These are phyloP conservation scores for Polyommatus iphigenia DNA, from an alignment of 2,888 invertebrate species.

Conservation along the genomic window DNA sequence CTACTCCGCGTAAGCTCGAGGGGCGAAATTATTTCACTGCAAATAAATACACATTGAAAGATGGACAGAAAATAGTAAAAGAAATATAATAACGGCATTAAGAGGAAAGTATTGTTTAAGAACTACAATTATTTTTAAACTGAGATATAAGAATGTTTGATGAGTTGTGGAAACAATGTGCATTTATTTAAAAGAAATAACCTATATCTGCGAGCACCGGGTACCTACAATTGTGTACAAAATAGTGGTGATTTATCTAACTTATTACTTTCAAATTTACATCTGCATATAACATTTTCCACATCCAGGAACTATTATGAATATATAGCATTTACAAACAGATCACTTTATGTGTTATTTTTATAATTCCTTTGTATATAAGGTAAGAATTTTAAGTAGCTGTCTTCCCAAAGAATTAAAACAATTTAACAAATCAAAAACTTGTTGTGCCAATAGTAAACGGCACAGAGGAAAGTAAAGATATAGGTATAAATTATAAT, in stretches of 20 bases:
- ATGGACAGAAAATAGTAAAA: background rate
- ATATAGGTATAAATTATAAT: background rate
- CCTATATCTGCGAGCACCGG: constrained; percentile 24
- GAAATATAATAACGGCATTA: background rate
- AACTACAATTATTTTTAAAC: background rate
- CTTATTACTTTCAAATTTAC: background rate
- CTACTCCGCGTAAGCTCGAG: constrained; percentile 34
- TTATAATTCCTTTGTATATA: constrained; percentile 44
- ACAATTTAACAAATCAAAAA: constrained; percentile 4
- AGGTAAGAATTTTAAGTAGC: background rate
- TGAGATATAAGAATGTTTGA: constrained; percentile 3
- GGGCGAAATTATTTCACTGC: background rate
- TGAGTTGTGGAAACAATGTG: constrained; percentile 10
- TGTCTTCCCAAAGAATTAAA: background rate
- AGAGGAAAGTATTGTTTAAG: background rate
- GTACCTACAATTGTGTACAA: background rate
- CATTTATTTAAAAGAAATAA: constrained; percentile 19
- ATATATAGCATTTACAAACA: constrained; percentile 66
- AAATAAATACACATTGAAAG: constrained; percentile 18
- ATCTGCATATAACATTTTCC: constrained; percentile 49
- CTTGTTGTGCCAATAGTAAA: background rate
- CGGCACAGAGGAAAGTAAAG: background rate
- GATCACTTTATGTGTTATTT: constrained; percentile 57
- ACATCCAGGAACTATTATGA: constrained; percentile 75
- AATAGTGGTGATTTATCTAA: background rate